These are phyloP conservation scores for Pipra filicauda DNA, from an alignment of 2,113 vertebrate genomes.

Conservation along the genomic window DNA sequence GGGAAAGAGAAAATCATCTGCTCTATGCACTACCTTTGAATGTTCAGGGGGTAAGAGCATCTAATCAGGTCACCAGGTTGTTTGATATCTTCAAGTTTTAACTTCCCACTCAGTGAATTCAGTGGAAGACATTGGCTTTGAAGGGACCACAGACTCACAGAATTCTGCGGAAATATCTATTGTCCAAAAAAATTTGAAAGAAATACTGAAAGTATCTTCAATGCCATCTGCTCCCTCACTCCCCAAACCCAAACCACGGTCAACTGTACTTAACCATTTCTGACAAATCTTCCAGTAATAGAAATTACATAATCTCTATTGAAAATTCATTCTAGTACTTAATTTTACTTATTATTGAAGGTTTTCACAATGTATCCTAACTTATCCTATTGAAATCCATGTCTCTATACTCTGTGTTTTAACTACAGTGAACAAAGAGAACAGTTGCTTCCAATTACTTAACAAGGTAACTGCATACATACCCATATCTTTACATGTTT, in stretches of 20 bases:
- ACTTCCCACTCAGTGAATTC: not conserved
- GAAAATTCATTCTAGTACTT: not conserved
- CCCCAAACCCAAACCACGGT: not conserved
- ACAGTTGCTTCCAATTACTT: not conserved
- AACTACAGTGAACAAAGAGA: not conserved
- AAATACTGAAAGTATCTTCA: not conserved
- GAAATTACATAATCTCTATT: not conserved
- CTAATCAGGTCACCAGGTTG: not conserved
- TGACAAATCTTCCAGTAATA: not conserved
- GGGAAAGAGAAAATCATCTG: not conserved
- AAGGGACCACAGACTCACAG: not conserved
- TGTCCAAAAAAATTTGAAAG: not conserved
- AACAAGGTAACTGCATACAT: not conserved
- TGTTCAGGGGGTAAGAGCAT: not conserved
- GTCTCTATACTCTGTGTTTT: not conserved
- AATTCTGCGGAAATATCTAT: not conserved
- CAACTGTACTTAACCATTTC: not conserved
- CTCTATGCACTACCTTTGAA: not conserved
- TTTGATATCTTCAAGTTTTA: not conserved
- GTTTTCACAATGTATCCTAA: not conserved
- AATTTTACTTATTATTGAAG: not conserved
- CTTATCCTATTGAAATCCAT: not conserved
- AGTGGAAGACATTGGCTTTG: not conserved
- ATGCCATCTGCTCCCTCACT: not conserved
- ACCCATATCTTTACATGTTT: not conserved